phyloP scores from a whole-genome alignment of 2,888 invertebrate species.

The Linnaemya vulpina region DNA sequence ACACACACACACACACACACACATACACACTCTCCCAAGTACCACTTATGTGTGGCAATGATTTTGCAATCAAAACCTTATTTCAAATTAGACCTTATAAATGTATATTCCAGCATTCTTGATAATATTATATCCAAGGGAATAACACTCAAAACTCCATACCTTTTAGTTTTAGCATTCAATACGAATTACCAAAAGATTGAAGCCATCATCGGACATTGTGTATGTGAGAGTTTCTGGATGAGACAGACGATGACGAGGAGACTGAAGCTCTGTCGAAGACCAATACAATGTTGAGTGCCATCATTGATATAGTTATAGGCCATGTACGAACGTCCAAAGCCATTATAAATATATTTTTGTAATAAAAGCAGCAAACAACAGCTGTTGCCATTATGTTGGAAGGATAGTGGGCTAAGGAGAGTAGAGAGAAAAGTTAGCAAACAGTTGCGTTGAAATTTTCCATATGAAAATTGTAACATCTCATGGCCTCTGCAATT shows the following conservation, averaged over 20 bases:
- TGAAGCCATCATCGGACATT: slow-evolving; percentile 50
- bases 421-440: slow-evolving; percentile 12
- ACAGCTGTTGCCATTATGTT: slow-evolving; percentile 60
- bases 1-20: not conserved
- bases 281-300: slow-evolving; percentile 42
- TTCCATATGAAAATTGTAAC: too few species aligned
- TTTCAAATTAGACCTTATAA: slow-evolving; percentile 27
- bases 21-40: not conserved
- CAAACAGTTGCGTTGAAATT: not conserved
- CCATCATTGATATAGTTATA: slow-evolving; percentile 40
- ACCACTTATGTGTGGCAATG: slow-evolving; percentile 40
- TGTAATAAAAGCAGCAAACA: slow-evolving; percentile 50
- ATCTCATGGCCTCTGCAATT: too few species aligned
- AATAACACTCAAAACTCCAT: slow-evolving; percentile 47
- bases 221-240: slow-evolving; percentile 18
- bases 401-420: not conserved
- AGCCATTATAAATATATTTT: slow-evolving; percentile 38
- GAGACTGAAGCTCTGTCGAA: slow-evolving; percentile 19
- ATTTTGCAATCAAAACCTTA: slow-evolving; percentile 58
- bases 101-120: slow-evolving; percentile 15
- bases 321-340: slow-evolving; percentile 3
- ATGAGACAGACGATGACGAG: slow-evolving; percentile 18
- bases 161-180: slow-evolving; percentile 14
- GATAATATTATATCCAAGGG: slow-evolving; percentile 55
- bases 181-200: slow-evolving; percentile 33